Evolutionary conservation across 2,113 vertebrate genomes (phyloP).

Genomic region (Cyrtonyx montezumae): DNA sequence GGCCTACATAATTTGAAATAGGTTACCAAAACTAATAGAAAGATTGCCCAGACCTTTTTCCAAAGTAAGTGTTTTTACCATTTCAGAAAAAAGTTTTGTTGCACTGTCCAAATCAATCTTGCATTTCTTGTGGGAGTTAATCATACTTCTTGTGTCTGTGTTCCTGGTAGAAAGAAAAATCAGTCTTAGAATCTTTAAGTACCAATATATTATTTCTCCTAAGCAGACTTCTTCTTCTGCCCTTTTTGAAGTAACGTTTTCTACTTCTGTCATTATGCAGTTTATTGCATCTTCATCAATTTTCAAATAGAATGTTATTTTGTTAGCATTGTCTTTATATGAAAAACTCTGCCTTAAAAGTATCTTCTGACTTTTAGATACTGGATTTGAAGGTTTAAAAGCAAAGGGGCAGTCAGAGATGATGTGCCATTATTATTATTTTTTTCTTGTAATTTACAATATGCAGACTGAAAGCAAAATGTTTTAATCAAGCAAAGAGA

Average conservation of each 20-base stretch:
- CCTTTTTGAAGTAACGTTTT: not conserved
- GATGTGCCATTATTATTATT: not conserved
- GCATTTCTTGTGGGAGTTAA: not conserved
- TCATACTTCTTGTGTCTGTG: not conserved
- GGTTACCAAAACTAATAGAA: not conserved
- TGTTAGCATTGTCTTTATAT: not conserved
- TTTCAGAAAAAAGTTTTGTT: not conserved
- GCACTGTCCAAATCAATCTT: not conserved
- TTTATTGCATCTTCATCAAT: not conserved
- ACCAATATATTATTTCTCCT: not conserved
- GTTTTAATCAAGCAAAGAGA: not conserved
- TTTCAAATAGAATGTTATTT: not conserved
- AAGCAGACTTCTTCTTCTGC: not conserved
- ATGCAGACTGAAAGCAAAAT: not conserved
- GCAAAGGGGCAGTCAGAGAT: not conserved
- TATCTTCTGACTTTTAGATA: not conserved
- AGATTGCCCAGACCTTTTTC: not conserved
- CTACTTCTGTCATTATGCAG: rapidly evolving
- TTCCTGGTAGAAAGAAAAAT: not conserved
- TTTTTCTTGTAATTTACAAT: not conserved
- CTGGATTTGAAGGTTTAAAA: not conserved
- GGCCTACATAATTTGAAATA: not conserved
- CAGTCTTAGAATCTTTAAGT: not conserved
- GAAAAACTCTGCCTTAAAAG: not conserved
- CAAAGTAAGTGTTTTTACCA: not conserved